Base-by-base conservation (phyloP, 1,140 invertebrate species). In the Sminthurides bifidus region DNA sequence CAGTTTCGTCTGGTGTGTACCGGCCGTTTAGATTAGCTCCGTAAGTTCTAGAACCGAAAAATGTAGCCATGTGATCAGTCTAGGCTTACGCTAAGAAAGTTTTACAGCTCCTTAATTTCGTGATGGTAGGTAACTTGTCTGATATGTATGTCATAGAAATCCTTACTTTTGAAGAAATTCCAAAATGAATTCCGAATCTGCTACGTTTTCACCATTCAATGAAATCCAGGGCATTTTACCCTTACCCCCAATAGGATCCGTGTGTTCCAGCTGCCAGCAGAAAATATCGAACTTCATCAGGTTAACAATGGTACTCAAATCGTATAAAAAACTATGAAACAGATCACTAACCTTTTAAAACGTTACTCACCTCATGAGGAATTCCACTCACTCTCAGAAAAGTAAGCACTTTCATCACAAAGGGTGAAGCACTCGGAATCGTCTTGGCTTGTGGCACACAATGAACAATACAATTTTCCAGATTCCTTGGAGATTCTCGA, bases 381-480 rank as follows among this genome's bases (percentile, higher is more conserved):
- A 61, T 52, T 12, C 61, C 46, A 1, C 52, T 52, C 50, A 63
- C 52, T 19, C 58, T 26, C 6, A 63, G 48, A 44, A 38, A 63
- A 15, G 61, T 63, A 45, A 58, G 48, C 35, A 59, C 43, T 33
- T 59, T 67, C 26, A 67, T 26, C 1, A 52, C 53, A 54, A 67
- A 67, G 3, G 66, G 61, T 3, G 66, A 67, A 30, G 61, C 38
- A 29, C 50, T 65, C 15, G 60, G 60, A 27, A 50, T 21, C n/a
- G 43, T 26, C 50, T 46, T 58, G 49, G 26, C 60, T 27, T 50
- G 30, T 15, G 26, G 35, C 30, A 56, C 49, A 21, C 60, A 50
- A 38, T 61, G 60, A 19, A 61, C 29, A 35, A 61, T 56, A n/a
- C n/a, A n/a, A n/a, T n/a, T n/a, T n/a, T n/a, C n/a, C n/a, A n/a